These are phyloP conservation scores for Hydropsyche tenuis DNA, from an alignment of 1,140 invertebrate genomes.

Conservation along the genomic window DNA sequence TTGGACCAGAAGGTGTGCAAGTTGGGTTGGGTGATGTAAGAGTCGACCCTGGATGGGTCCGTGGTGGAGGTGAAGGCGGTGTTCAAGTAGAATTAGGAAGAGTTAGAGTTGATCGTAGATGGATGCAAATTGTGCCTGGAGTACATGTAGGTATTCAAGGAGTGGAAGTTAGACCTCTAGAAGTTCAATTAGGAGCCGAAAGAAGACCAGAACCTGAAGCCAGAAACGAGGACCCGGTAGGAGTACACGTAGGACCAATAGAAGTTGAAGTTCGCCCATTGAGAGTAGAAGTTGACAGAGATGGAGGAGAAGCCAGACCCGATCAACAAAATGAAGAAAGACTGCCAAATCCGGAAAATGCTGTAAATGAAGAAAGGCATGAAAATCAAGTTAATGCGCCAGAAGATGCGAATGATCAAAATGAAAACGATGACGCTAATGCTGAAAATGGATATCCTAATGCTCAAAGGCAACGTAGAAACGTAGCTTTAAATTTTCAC, in stretches of 20 bases:
- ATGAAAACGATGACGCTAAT: neutral
- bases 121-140: slow-evolving; percentile 28
- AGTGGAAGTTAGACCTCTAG: slow-evolving; percentile 24
- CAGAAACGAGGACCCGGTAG: neutral
- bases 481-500: too few relatives aligned
- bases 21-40: slow-evolving; percentile 23
- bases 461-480: neutral
- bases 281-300: slow-evolving; percentile 7
- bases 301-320: neutral
- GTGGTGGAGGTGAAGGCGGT: neutral
- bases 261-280: slow-evolving; percentile 22
- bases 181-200: slow-evolving; percentile 26
- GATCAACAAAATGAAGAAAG: neutral
- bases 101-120: slow-evolving; percentile 23
- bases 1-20: slow-evolving; percentile 30
- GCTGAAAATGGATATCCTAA: neutral
- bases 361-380: neutral
- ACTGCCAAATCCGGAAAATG: too few relatives aligned
- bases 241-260: slow-evolving; percentile 20
- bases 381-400: neutral
- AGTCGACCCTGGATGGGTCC: slow-evolving; percentile 8
- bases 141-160: slow-evolving; percentile 25
- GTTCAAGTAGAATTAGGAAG: slow-evolving; percentile 26
- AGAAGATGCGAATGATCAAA: too few relatives aligned
- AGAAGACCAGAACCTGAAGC: neutral